Percentiles rank a stretch among this genome's conserved stretches.
These are phyloP conservation scores for Buphagus erythrorhynchus DNA, from an alignment of 2,797 vertebrate genomes.

Conservation along the genomic window DNA sequence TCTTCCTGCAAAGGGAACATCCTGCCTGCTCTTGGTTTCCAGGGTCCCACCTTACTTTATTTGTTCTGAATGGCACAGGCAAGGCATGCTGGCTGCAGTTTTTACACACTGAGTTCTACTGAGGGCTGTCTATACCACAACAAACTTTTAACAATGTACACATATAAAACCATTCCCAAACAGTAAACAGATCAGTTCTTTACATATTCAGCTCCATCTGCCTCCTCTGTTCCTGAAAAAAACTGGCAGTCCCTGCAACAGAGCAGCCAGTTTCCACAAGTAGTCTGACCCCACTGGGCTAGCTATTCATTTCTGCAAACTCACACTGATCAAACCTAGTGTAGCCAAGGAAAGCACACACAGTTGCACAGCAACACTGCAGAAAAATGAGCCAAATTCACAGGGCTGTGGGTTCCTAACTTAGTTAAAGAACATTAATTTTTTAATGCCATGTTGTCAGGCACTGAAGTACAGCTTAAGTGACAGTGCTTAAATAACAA, in stretches of 20 bases:
- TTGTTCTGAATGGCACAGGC: background rate
- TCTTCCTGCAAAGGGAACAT: background rate
- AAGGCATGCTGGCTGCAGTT: background rate
- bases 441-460: background rate
- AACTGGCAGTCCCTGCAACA: background rate
- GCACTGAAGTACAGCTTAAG: background rate
- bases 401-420: background rate
- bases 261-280: background rate
- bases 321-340: background rate
- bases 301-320: background rate
- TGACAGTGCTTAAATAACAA: background rate
- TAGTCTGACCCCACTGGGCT: background rate
- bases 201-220: background rate
- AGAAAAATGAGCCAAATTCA: background rate
- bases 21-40: background rate
- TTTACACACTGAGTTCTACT: background rate
- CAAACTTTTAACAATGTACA: background rate
- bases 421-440: background rate
- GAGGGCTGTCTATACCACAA: background rate
- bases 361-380: background rate
- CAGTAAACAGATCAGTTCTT: background rate
- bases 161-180: background rate
- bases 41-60: background rate
- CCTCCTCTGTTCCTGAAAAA: background rate
- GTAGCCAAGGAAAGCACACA: background rate